Evolutionary conservation across 1,140 invertebrate species (phyloP).

Genomic region (Micrasema longulum): DNA sequence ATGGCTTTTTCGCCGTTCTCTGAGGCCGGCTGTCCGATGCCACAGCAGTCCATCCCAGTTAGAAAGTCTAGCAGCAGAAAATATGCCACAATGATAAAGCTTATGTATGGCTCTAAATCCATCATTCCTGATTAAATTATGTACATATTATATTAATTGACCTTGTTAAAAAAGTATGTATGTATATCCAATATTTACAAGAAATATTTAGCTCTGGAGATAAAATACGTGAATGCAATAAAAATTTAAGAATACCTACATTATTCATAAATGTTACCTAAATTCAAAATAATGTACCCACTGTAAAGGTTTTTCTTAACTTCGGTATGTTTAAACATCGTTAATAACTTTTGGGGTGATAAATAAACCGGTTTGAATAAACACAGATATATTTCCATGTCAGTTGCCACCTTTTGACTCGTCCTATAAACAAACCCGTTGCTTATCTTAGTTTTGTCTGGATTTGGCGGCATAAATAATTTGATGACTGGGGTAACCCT

Average conservation of each 20-base stretch:
- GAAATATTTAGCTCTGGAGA: background rate
- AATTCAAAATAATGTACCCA: background rate
- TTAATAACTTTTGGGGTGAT: background rate
- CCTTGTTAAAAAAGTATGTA: background rate
- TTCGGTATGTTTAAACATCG: background rate
- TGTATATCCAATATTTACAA: background rate
- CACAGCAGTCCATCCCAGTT: too few species aligned
- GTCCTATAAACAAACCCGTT: conserved; percentile 3
- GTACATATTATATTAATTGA: too few species aligned
- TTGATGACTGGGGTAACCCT: conserved; percentile 26
- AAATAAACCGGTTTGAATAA: background rate
- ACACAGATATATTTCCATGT: background rate
- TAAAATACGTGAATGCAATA: background rate
- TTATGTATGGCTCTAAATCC: too few species aligned
- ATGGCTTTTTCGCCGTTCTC: too few species aligned
- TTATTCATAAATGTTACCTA: background rate
- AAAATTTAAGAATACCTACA: too few species aligned
- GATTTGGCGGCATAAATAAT: conserved; percentile 36
- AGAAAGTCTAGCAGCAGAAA: too few species aligned
- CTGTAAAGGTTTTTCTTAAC: background rate
- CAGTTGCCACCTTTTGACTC: background rate
- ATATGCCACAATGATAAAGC: too few species aligned
- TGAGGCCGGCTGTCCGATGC: too few species aligned
- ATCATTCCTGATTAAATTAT: too few species aligned
- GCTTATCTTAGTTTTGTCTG: conserved; percentile 22